These are phyloP conservation scores for Sebastes alutus DNA, from an alignment of 2,797 vertebrate genomes.

Conservation along the genomic window DNA sequence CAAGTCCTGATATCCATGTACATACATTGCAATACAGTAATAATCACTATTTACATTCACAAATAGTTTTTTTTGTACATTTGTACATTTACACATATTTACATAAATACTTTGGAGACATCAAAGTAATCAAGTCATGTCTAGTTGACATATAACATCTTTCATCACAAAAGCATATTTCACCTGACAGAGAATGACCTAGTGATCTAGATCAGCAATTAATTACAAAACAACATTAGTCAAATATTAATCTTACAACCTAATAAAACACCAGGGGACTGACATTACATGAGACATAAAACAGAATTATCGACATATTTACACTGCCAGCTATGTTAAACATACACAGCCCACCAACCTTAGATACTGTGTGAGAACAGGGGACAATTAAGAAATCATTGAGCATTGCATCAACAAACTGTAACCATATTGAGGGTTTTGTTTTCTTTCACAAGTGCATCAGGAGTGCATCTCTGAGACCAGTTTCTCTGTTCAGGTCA, in stretches of 20 bases:
- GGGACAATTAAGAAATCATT: background rate
- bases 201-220: background rate
- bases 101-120: background rate
- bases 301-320: no score
- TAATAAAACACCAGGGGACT: no score
- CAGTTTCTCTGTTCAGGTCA: background rate
- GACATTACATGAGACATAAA: no score
- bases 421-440: background rate
- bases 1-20: background rate
- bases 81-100: background rate
- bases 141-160: background rate
- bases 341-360: background rate
- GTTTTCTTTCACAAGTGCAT: background rate
- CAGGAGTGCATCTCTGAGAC: conserved; percentile 1
- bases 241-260: background rate
- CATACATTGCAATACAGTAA: background rate
- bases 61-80: background rate
- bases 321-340: no score
- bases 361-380: background rate
- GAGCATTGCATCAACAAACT: background rate
- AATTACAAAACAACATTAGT: background rate
- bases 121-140: background rate
- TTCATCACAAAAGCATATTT: background rate
- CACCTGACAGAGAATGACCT: background rate
- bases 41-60: background rate